These are phyloP conservation scores for Escarpia spicata DNA, from an alignment of 2,888 invertebrate species.

Conservation along the genomic window DNA sequence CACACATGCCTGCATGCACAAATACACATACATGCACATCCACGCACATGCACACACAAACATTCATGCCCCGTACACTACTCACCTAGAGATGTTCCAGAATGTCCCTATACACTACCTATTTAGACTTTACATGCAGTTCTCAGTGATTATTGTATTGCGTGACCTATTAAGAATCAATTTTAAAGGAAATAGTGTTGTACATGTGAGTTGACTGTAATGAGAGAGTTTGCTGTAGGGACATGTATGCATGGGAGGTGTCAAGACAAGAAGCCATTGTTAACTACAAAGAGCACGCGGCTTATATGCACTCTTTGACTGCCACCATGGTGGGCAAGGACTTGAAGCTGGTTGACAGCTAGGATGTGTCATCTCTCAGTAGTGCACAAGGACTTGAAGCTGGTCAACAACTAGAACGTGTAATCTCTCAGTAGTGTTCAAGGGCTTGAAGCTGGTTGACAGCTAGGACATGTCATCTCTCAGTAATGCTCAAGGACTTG, in stretches of 20 bases:
- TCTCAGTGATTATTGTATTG: background rate
- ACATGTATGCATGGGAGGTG: constrained; percentile 82
- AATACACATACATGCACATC: background rate
- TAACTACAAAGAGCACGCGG: constrained; percentile 77
- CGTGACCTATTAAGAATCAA: background rate
- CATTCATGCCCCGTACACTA: no score
- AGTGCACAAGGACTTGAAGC: background rate
- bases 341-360: constrained; percentile 64
- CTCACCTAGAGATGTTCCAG: no score
- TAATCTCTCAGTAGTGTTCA: background rate
- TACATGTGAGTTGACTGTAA: background rate
- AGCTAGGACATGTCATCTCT: background rate
- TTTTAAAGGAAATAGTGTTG: background rate
- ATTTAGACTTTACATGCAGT: background rate
- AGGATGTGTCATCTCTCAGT: background rate
- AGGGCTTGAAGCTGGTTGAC: background rate
- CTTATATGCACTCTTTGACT: constrained; percentile 85
- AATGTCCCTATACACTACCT: no score
- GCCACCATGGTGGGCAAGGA: constrained; percentile 81
- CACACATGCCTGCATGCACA: background rate
- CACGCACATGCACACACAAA: background rate
- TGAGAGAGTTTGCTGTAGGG: constrained; percentile 65
- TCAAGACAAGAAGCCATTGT: constrained; percentile 76
- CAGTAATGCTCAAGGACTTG: background rate
- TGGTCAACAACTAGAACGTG: background rate